Evolutionary conservation across 2,888 invertebrate species (phyloP), one percentile per base, ranked within the genome.

Genomic region (Drosophila ustulata): DNA sequence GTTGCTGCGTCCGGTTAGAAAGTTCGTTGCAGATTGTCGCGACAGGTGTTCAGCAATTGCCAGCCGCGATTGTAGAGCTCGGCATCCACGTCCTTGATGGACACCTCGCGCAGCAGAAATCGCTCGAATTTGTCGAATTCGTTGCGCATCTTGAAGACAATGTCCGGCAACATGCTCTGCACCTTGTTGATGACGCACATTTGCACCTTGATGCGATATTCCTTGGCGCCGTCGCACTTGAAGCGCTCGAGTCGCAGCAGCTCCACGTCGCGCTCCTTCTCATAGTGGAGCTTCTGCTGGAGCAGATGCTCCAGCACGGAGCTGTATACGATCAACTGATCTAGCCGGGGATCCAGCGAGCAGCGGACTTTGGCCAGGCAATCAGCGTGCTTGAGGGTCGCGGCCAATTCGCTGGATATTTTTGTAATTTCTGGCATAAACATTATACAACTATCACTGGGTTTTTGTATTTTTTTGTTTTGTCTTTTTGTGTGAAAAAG

Each of bases 141-240:
- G 45, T 80, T 82, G 37, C 82, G 80, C 66, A 83, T 46, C 49
- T 88, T 77, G 26, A 49, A 80, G 1, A 87, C 74, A 51, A 88
- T 74, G 8, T 64, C 56, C 3, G 87, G 87, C 3, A 83, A 61
- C 68, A 83, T 70, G 50, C 71, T 59, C 52, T 71, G 69, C 1
- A 69, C 68, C 39, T 66, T 71, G n/a, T 67, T 75, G 0, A 77
- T 18, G 47, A 80, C 82, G 43, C 65, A 75, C 50, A 62, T 46
- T 39, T 87, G 88, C 25, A 73, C 61, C 3, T 37, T 34, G 4
- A 82, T 59, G 13, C 70, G 55, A 3, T 46, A 45, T 32, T 61
- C 53, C n/a, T 47, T 61, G 51, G 57, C 67, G 23, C 80, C 68
- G 32, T 84, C 82, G 45, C 39, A 8, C 34, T 70, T 73, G 41